phyloP scores from a whole-genome alignment of 2,113 vertebrate genomes.

The Neodontobutis hainanensis region DNA sequence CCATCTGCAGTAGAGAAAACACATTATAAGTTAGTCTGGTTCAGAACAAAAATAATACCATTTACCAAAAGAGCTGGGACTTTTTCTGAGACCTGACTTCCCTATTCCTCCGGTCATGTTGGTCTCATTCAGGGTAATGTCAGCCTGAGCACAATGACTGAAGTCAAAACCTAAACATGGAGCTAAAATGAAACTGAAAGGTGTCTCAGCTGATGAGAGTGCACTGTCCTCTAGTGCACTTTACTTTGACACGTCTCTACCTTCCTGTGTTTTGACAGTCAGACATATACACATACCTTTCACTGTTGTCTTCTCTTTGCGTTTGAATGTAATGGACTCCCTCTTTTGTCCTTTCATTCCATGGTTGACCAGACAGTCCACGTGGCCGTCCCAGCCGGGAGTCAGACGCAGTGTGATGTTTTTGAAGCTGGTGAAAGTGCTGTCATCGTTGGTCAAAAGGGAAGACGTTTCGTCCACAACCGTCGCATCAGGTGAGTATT shows the following conservation, averaged over 20 bases:
- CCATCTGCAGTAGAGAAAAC: constrained; percentile 1
- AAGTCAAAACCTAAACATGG: background rate
- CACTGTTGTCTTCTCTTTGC: background rate
- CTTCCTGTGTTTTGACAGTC: too few relatives aligned
- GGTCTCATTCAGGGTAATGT: background rate
- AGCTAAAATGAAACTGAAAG: constrained; percentile 25
- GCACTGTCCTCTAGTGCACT: too few relatives aligned
- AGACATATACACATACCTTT: constrained; percentile 3
- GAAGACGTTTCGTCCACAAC: rapidly evolving
- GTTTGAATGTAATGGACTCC: background rate
- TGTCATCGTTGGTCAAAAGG: constrained; percentile 33
- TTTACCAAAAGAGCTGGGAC: background rate
- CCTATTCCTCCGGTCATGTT: too few relatives aligned
- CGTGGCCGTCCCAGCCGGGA: constrained; percentile 5
- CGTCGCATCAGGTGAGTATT: rapidly evolving
- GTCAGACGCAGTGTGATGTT: constrained; percentile 53
- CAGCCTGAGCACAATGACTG: too few relatives aligned
- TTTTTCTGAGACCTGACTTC: background rate
- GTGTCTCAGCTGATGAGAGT: background rate
- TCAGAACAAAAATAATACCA: background rate
- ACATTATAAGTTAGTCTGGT: constrained; percentile 8
- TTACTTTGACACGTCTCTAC: too few relatives aligned
- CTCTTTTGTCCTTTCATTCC: background rate
- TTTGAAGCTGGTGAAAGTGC: constrained; percentile 51
- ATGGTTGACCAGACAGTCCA: constrained; percentile 60